Percentiles rank a stretch among this genome's conserved stretches.
Conservation (phyloP, 2,888 invertebrate genomes). For the Cosmia trapezina region DNA sequence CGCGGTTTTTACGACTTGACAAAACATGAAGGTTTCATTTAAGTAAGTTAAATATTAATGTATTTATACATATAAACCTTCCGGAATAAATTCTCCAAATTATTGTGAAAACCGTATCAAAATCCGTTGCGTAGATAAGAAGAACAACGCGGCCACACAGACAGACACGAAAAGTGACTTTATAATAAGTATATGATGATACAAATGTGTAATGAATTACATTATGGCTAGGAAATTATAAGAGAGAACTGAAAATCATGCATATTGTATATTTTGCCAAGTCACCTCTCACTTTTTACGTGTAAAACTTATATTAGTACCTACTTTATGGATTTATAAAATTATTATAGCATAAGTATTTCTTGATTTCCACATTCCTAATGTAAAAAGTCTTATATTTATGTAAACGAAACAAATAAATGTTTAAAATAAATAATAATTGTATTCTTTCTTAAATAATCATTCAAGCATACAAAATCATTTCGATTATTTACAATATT, state of each 20-base stretch:
- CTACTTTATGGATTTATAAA: constrained; percentile 29
- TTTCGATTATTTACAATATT: constrained; percentile 67
- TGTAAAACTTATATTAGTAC: constrained; percentile 27
- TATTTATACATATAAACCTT: too few relatives aligned
- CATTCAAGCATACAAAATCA: constrained; percentile 53
- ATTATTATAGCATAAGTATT: constrained; percentile 39
- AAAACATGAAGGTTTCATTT: too few relatives aligned
- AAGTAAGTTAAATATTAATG: too few relatives aligned
- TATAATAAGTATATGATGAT: too few relatives aligned
- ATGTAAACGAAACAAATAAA: constrained; percentile 59
- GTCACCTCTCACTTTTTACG: constrained; percentile 27
- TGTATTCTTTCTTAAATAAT: constrained; percentile 58
- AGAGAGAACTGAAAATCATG: constrained; percentile 13
- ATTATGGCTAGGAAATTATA: constrained; percentile 2
- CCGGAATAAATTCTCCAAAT: too few relatives aligned
- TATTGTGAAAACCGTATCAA: too few relatives aligned
- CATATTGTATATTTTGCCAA: constrained; percentile 25
- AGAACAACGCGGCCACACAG: too few relatives aligned
- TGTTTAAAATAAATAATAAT: constrained; percentile 61
- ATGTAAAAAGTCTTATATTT: constrained; percentile 57
- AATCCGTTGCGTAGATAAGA: too few relatives aligned
- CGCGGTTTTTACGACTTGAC: too few relatives aligned
- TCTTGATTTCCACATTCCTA: constrained; percentile 61
- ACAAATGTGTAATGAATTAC: not conserved
- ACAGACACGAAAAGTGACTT: too few relatives aligned